Evolutionary conservation across 2,113 vertebrate species (phyloP).

Genomic region (Elanoides forficatus): DNA sequence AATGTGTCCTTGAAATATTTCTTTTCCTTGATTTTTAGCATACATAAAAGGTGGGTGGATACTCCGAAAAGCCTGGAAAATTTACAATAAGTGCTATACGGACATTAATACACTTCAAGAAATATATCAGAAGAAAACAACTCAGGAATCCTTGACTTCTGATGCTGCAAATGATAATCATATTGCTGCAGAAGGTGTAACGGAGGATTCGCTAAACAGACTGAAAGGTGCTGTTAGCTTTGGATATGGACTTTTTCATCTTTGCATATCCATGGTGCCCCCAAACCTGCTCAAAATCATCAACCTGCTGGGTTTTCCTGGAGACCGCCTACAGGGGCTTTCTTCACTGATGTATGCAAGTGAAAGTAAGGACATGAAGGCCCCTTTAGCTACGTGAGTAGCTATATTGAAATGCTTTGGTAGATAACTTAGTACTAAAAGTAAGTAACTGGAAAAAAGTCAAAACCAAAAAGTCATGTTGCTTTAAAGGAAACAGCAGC

Average conservation of each 20-base stretch:
- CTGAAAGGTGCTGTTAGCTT: constrained; percentile 99
- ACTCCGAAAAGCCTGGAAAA: constrained; percentile 98
- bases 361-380: constrained; percentile 99
- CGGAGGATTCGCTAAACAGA: constrained; percentile 90
- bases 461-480: constrained; percentile 3
- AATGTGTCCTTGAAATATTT: neutral
- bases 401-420: constrained; percentile 81
- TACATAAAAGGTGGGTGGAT: constrained; percentile 99
- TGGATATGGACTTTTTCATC: constrained; percentile 97
- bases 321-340: constrained; percentile 94
- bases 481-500: constrained; percentile 57
- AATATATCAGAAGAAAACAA: constrained; percentile 79
- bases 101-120: constrained; percentile 96
- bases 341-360: constrained; percentile 96
- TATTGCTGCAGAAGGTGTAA: constrained; percentile 80
- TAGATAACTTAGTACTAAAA: constrained; percentile 78
- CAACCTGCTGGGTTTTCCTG: constrained; percentile 98
- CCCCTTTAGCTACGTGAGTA: constrained; percentile 99
- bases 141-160: constrained; percentile 80
- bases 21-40: constrained; percentile 65
- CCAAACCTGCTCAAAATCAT: constrained; percentile 99
- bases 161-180: constrained; percentile 94
- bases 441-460: constrained; percentile 64
- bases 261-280: constrained; percentile 99
- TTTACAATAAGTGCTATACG: constrained; percentile 97